A percentile compares a stretch with the other conserved stretches of the same genome.
phyloP scores from a whole-genome alignment of 2,113 vertebrate genomes.

The Cavia porcellus region DNA sequence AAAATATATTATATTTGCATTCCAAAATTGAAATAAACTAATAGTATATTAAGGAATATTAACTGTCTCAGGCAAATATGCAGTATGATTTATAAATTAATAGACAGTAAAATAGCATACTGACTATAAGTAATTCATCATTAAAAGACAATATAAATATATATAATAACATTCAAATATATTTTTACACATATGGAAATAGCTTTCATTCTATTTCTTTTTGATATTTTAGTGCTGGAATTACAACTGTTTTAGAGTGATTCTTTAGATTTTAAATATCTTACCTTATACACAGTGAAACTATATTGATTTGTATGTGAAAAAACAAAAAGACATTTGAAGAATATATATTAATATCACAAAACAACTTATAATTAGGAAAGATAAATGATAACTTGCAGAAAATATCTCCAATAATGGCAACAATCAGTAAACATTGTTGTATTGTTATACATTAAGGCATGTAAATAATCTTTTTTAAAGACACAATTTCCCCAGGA shows the following conservation, averaged over 20 bases:
- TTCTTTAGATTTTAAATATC: slow-evolving; percentile 27
- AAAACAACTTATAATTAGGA: background rate
- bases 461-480: background rate
- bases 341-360: background rate
- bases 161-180: background rate
- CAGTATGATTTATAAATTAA: background rate
- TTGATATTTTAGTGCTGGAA: background rate
- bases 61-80: background rate
- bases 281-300: background rate
- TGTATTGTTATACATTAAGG: background rate
- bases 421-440: background rate
- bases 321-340: background rate
- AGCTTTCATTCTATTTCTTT: background rate
- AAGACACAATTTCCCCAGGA: no score
- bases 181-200: background rate
- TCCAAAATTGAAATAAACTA: slow-evolving; percentile 27
- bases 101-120: background rate
- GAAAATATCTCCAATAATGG: background rate
- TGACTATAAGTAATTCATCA: background rate
- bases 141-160: background rate
- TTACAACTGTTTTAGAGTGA: background rate
- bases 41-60: background rate
- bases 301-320: background rate
- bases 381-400: background rate
- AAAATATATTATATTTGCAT: background rate